Evolutionary conservation across 2,888 invertebrate species (phyloP), one percentile per base, ranked within the genome.

Genomic region (Phengaris alcon): DNA sequence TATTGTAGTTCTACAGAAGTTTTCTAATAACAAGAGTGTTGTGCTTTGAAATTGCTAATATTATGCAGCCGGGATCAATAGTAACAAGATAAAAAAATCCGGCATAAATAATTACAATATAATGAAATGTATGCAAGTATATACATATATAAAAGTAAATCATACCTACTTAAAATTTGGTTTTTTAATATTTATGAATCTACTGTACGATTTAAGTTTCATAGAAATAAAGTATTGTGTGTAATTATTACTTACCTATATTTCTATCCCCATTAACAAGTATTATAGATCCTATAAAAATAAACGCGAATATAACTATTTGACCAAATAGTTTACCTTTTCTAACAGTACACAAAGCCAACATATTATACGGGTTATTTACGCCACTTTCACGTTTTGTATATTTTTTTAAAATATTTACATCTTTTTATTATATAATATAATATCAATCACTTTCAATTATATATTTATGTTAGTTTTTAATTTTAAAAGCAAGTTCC

Each of bases 191-290:
- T 48, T 48, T 48, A 7, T 48, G 48, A 48, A 52, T 52, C 5
- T 64, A 64, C 12, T 10, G 35, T 10, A 0, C 3, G 22, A 15
- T 59, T 4, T 22, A 9, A n/a, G 22, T 7, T 22, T 59, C 0
- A 59, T 10, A 6, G 12, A 6, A 64, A 6, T 59, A 35, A 2
- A 35, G 2, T 10, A 44, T 64, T 12, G 12, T 12, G 35, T 6
- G 4, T 59, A 7, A 64, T 2, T 6, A 6, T 44, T 12, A 72
- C 72, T 72, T 13, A 72, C 72, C 72, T 35, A 72, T 54, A 72
- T 54, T 72, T 72, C 72, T 72, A 12, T 72, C 72, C 6, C 72
- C 52, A 10, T 54, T 54, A 6, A 54, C 72, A 13, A 72, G 6
- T 51, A 15, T 51, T 15, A 51, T 22, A 51, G 70, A 70, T 15